Base-by-base conservation (phyloP, 30 jellyfish, hydroid and myxozoan species). In the Hydra vulgaris region DNA sequence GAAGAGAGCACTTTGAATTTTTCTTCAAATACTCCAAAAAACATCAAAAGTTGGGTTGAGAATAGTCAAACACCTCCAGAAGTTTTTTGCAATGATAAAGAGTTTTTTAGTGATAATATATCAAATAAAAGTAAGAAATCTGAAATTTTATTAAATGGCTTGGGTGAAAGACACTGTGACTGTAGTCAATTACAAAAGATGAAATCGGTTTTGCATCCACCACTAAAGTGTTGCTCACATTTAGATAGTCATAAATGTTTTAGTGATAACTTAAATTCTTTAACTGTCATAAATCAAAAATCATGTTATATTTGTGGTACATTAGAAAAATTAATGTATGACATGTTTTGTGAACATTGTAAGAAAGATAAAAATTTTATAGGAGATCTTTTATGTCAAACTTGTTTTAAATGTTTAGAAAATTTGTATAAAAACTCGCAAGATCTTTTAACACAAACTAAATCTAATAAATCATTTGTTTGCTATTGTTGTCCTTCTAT, bases 401-500 rank as follows among this genome's bases (percentile, higher is more conserved):
- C 54, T 73, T 73, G 81, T 19, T 23, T 73, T 1, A 73, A 73
- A 20, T 8, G 61, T 19, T 26, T 25, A 17, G 81, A 73, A 73
- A 25, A 73, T 4, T 68, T 68, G 27, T 3, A 40, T n/a, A n/a
- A n/a, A n/a, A n/a, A n/a, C n/a, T n/a, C n/a, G n/a, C n/a, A n/a
- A n/a, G 75, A 68, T 68, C 5, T 12, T 40, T 68, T 15, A 68
- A 68, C 25, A 68, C 75, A 68, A 23, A 84, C 86, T 8, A 80
- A 74, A 23, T 40, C 5, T 40, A 40, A 40, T 3, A 27, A 79
- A 24, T 79, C 96, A 18, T 89, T 89, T 75, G 79, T 66, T 26
- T 89, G 97, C 66, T 89, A 89, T 85, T 89, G 97, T 67, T 89
- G 97, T 79, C 79, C 95, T 16, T 85, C 71, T 17, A 78, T 77